Evolutionary conservation across 2,888 invertebrate species (phyloP).

Genomic region (Xestia c-nigrum): DNA sequence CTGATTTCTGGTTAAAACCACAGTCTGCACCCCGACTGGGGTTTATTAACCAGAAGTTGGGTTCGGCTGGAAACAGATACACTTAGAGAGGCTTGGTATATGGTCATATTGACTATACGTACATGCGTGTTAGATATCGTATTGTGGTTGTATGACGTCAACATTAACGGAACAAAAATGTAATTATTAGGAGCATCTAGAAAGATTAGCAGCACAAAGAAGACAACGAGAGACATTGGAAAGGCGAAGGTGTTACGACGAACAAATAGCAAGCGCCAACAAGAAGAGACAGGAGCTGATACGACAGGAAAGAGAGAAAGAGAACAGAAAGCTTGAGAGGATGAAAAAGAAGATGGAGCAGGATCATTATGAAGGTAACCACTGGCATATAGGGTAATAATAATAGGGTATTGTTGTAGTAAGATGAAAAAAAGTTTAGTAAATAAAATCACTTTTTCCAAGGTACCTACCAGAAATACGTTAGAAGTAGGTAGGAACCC

Average conservation of each 20-base stretch:
- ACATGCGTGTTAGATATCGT: background rate
- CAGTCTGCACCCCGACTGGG: too few species aligned
- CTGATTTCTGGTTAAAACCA: too few species aligned
- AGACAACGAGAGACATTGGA: constrained; percentile 80
- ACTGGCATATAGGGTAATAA: too few species aligned
- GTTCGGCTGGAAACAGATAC: background rate
- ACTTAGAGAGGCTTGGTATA: background rate
- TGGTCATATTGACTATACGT: too few species aligned
- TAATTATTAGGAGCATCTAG: constrained; percentile 77
- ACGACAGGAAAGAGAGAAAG: constrained; percentile 80
- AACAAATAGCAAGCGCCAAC: constrained; percentile 84
- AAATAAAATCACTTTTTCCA: background rate
- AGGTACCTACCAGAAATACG: background rate
- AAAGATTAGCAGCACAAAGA: constrained; percentile 72
- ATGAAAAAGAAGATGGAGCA: constrained; percentile 84
- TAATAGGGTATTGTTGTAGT: background rate
- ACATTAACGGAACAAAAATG: background rate
- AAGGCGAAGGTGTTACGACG: constrained; percentile 81
- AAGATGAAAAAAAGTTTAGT: background rate
- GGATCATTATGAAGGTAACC: constrained; percentile 83
- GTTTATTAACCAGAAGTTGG: background rate
- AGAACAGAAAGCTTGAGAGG: constrained; percentile 79
- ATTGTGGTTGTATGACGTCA: background rate
- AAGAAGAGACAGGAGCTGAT: constrained; percentile 78
- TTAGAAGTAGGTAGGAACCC: background rate